Conservation (phyloP, 1,140 invertebrate genomes). For the Sycophila sp. region DNA sequence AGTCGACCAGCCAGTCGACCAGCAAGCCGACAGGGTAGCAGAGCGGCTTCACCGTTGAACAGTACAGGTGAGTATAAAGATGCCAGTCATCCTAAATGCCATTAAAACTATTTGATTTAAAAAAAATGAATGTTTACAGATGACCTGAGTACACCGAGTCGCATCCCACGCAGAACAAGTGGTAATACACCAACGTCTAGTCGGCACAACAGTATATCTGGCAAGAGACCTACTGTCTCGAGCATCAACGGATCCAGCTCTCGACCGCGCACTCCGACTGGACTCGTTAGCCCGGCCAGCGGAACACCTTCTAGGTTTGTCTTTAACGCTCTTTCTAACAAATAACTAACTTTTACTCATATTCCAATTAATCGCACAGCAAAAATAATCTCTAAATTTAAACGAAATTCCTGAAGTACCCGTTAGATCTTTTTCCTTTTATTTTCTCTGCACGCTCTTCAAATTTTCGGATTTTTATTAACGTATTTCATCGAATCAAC, state of each 20-base stretch:
- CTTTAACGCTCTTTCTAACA: no score
- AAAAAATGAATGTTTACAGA: no score
- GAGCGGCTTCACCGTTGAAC: constrained; percentile 91
- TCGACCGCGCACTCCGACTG: constrained; percentile 79
- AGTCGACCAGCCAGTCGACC: constrained; percentile 81
- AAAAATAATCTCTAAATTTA: no score
- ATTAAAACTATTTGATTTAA: no score
- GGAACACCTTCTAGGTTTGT: constrained; percentile 37
- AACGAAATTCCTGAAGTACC: no score
- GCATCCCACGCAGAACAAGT: constrained; percentile 76
- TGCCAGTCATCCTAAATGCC: no score
- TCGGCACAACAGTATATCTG: constrained; percentile 63
- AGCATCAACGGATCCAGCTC: constrained; percentile 68
- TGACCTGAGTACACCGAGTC: constrained; percentile 71
- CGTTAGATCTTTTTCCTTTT: no score
- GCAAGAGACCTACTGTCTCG: constrained; percentile 54
- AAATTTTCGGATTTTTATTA: no score
- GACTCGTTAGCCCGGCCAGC: constrained; percentile 49
- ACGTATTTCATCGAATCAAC: background rate
- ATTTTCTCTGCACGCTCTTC: no score
- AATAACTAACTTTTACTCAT: no score
- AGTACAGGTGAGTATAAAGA: constrained; percentile 84
- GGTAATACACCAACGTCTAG: constrained; percentile 63
- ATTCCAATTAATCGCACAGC: no score
- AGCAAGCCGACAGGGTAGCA: constrained; percentile 83